Evolutionary conservation across 2,797 vertebrate species (phyloP).

Genomic region (Acanthurus lineatus): DNA sequence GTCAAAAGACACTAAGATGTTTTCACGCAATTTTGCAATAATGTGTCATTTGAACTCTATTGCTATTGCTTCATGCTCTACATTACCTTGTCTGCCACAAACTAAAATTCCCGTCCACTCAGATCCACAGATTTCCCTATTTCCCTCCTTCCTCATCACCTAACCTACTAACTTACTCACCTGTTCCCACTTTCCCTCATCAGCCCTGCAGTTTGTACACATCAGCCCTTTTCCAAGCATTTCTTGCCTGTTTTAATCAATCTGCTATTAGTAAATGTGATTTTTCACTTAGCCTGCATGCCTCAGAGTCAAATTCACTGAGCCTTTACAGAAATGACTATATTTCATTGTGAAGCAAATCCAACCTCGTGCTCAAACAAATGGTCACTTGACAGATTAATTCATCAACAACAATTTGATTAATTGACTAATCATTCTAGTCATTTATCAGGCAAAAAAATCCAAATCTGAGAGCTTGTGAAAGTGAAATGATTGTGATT

Average conservation of each 20-base stretch:
- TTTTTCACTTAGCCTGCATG: not conserved
- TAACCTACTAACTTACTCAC: no score
- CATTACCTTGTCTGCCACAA: no score
- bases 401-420: not conserved
- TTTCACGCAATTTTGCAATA: not conserved
- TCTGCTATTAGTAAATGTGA: no score
- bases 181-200: not conserved
- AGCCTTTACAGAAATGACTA: not conserved
- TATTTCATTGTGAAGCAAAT: not conserved
- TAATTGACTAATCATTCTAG: not conserved
- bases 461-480: not conserved
- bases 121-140: not conserved
- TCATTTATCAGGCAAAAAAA: not conserved
- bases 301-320: not conserved
- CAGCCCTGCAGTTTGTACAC: no score
- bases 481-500: not conserved
- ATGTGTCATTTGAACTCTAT: not conserved
- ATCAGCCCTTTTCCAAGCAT: not conserved
- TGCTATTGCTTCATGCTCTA: no score
- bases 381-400: not conserved
- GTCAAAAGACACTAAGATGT: conserved; percentile 29
- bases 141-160: not conserved
- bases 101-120: not conserved
- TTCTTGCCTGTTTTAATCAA: no score
- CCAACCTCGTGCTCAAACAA: not conserved